These are phyloP conservation scores for Cotesia chilonis DNA, from an alignment of 1,140 invertebrate species.

Conservation along the genomic window DNA sequence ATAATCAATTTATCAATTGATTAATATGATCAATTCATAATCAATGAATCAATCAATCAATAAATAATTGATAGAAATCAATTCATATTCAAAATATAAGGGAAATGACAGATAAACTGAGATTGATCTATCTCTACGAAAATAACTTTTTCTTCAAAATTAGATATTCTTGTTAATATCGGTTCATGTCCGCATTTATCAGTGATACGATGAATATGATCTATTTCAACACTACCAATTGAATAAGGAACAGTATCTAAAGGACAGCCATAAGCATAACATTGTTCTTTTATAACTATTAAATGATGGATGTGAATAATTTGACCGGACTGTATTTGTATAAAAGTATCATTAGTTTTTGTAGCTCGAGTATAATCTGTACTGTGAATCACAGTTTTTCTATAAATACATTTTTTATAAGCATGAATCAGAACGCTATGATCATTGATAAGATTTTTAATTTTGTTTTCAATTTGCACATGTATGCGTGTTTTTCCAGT, in stretches of 20 bases:
- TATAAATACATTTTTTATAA: slow-evolving; percentile 2
- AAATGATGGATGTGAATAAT: slow-evolving; percentile 2
- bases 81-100: slow-evolving; percentile 9
- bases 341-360: slow-evolving; percentile 6
- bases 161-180: background rate
- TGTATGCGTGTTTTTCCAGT: background rate
- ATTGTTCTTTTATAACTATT: background rate
- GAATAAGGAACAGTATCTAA: slow-evolving; percentile 3
- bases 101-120: background rate
- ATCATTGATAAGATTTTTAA: background rate
- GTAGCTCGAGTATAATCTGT: background rate
- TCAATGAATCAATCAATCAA: background rate
- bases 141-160: background rate
- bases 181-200: background rate
- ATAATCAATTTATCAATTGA: no score
- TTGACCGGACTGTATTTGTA: background rate
- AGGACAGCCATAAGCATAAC: background rate
- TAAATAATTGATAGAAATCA: background rate
- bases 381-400: background rate
- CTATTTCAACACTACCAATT: background rate
- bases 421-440: background rate
- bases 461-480: background rate
- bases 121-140: background rate
- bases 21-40: background rate
- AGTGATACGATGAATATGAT: background rate